Conservation (phyloP, 2,113 vertebrate species). For the Egretta garzetta region DNA sequence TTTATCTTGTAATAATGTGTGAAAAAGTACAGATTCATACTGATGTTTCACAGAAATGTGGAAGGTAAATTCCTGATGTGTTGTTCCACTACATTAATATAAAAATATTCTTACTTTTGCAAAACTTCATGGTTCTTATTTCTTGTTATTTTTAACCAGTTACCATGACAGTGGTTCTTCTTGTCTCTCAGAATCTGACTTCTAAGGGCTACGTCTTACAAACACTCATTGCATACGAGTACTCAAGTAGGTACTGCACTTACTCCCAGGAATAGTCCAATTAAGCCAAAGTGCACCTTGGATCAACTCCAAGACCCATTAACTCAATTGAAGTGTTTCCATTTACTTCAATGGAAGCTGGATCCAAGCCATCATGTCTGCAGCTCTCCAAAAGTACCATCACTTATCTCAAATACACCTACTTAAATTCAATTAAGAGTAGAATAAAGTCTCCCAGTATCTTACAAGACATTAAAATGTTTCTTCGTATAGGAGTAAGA, state of each 20-base stretch:
- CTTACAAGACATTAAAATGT: background rate
- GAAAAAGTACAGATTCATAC: background rate
- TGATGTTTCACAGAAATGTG: background rate
- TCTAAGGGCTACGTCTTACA: background rate
- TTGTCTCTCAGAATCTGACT: background rate
- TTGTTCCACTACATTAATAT: background rate
- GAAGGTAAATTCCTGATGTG: background rate
- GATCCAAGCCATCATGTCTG: background rate
- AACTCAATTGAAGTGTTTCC: constrained; percentile 3
- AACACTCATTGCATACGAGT: background rate
- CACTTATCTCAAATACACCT: background rate
- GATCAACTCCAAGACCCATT: background rate
- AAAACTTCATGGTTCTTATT: background rate
- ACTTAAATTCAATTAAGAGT: background rate
- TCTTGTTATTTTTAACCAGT: background rate
- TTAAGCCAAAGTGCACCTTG: constrained; percentile 22
- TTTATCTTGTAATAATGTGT: background rate
- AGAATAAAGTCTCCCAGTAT: background rate
- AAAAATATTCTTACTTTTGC: background rate
- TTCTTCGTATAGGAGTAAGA: background rate
- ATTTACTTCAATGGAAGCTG: background rate
- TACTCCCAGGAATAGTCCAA: background rate
- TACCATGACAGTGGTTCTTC: background rate
- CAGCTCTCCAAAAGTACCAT: background rate
- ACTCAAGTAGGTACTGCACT: background rate